Evolutionary conservation across 2,797 vertebrate species (phyloP), one percentile per base, ranked within the genome.

Genomic region (Halcyon smyrnensis): DNA sequence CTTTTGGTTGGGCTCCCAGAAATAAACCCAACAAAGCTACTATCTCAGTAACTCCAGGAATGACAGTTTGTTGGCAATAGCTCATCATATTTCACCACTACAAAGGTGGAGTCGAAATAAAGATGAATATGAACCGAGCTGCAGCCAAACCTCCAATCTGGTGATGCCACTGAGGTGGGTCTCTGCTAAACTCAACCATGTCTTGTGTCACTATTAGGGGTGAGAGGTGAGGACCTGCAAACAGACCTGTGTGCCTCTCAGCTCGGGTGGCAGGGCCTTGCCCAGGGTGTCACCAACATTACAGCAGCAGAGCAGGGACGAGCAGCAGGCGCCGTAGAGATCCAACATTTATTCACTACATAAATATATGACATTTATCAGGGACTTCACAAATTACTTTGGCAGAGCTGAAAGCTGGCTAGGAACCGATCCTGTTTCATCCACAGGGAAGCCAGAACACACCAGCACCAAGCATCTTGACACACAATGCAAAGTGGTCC

Each of bases 341-440:
- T 34, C 87, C 94, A 79, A 90, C 70, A 1, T 87, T 96, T 96
- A 90, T 97, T 97, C 89, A 60, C 96, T 96, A 84, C 90, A 90
- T 76, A 95, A 92, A 93, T 30, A 84, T 87, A 62, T 36, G 16
- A 90, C 85, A 63, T 36, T 88, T 24, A 73, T 7, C 76, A 73
- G 70, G 34, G 64, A 90, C 63, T 79, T 56, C 64, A 88, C 82
- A 43, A 80, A 64, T 65, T 23, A 7, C 93, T 91, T 95, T 87
- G 85, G 91, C 94, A 95, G 91, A 96, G 89, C 73, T 90, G 73
- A 84, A 95, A 90, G 91, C 83, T 89, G 85, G 46, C 80, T 15
- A n/a, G 75, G 70, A 94, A 34, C 68, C 10, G 15, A 84, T 43
- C 77, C 80, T 32, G 39, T 21, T 79, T 67, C 60, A 59, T 9